These are phyloP conservation scores for Excalfactoria chinensis DNA, from an alignment of 2,113 vertebrate species.

Conservation along the genomic window DNA sequence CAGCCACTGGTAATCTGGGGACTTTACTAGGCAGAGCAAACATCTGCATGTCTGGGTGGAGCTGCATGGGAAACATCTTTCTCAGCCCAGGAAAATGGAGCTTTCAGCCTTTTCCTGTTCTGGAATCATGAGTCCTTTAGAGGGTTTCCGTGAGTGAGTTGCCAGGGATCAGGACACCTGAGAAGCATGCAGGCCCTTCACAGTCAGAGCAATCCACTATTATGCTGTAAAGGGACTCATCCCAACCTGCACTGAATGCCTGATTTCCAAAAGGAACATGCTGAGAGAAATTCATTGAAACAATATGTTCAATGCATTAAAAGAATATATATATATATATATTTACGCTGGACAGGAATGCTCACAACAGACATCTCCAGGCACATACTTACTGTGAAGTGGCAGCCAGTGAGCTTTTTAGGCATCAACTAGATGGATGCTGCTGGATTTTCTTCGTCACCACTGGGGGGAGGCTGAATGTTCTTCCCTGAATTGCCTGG, in stretches of 20 bases:
- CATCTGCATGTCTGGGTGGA: slow-evolving; percentile 33
- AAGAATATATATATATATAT: neutral
- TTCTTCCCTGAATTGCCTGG: slow-evolving; percentile 51
- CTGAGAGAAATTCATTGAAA: neutral
- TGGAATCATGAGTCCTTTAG: neutral
- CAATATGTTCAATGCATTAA: rapidly evolving
- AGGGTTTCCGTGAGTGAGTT: slow-evolving; percentile 10
- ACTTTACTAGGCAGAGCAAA: neutral
- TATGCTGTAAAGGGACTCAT: neutral
- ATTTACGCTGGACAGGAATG: neutral
- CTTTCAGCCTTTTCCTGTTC: slow-evolving; percentile 33
- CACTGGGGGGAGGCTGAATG: slow-evolving; percentile 78
- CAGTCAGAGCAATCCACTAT: neutral
- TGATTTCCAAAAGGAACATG: neutral
- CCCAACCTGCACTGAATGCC: rapidly evolving
- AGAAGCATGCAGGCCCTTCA: neutral
- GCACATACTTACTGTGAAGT: neutral
- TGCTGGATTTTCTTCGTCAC: slow-evolving; percentile 63
- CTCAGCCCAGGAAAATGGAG: slow-evolving; percentile 42
- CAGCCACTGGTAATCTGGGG: neutral
- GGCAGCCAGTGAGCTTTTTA: neutral
- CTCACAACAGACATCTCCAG: neutral
- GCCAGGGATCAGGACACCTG: neutral
- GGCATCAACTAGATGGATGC: neutral
- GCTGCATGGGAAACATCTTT: slow-evolving; percentile 55